A percentile compares a stretch with the other conserved stretches of the same genome.
These are phyloP conservation scores for Trichacis sp. DNA, from an alignment of 2,888 invertebrate species.

Conservation along the genomic window DNA sequence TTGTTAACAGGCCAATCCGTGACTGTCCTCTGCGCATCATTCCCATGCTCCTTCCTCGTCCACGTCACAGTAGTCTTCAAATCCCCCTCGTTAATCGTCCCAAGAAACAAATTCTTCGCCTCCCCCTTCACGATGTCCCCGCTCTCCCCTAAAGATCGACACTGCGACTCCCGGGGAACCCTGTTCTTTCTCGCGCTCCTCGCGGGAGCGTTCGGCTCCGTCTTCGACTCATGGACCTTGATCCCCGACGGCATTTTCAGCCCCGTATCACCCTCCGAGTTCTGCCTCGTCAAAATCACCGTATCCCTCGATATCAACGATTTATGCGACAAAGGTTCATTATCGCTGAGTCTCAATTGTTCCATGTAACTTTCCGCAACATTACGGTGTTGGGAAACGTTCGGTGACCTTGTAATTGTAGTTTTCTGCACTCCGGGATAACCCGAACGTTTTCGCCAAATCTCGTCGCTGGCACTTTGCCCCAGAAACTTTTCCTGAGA, in stretches of 20 bases:
- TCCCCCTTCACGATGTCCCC: slow-evolving; percentile 53
- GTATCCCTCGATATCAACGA: slow-evolving; percentile 50
- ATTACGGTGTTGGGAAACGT: slow-evolving; percentile 60
- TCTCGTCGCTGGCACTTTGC: slow-evolving; percentile 60
- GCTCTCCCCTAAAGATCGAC: slow-evolving; percentile 67
- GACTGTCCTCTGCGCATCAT: slow-evolving; percentile 54
- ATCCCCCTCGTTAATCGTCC: slow-evolving; percentile 65
- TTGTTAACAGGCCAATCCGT: slow-evolving; percentile 65
- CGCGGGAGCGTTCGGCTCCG: slow-evolving; percentile 65
- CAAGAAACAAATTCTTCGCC: slow-evolving; percentile 59
- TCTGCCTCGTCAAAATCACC: slow-evolving; percentile 58
- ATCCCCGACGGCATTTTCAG: slow-evolving; percentile 47
- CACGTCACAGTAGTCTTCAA: slow-evolving; percentile 55
- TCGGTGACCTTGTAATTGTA: slow-evolving; percentile 59
- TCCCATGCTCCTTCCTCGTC: slow-evolving; percentile 51
- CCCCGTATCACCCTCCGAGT: slow-evolving; percentile 62
- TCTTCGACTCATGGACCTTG: slow-evolving; percentile 51
- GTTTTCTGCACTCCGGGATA: slow-evolving; percentile 55
- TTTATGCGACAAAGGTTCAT: slow-evolving; percentile 43
- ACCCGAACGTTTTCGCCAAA: slow-evolving; percentile 61
- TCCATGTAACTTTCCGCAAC: slow-evolving; percentile 58
- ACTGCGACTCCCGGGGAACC: slow-evolving; percentile 63
- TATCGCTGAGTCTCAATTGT: slow-evolving; percentile 59
- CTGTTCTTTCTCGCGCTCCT: slow-evolving; percentile 64
- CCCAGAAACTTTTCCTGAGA: slow-evolving; percentile 54